A percentile compares a stretch with the other conserved stretches of the same genome.
Evolutionary conservation across 2,888 invertebrate genomes (phyloP).

Genomic region (Acronicta psi): DNA sequence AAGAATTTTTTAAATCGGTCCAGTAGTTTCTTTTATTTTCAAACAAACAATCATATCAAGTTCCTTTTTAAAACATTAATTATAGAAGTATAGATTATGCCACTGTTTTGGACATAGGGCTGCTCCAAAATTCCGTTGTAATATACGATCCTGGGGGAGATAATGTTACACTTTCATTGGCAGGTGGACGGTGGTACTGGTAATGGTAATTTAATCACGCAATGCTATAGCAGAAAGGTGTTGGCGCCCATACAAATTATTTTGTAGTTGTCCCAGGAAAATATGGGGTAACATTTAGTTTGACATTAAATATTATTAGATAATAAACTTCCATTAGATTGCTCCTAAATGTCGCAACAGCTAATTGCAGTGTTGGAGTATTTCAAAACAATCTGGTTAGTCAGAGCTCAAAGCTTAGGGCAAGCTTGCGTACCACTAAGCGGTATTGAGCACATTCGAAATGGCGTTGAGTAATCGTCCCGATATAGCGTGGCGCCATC

Average conservation of each 20-base stretch:
- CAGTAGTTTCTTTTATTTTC: too few relatives aligned
- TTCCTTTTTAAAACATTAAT: too few relatives aligned
- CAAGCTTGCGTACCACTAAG: constrained; percentile 44
- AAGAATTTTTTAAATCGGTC: too few relatives aligned
- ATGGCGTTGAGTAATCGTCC: constrained; percentile 77
- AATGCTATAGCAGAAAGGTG: constrained; percentile 15
- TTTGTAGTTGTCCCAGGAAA: constrained; percentile 1
- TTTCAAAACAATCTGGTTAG: constrained; percentile 51
- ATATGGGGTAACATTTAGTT: not conserved
- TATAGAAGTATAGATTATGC: too few relatives aligned
- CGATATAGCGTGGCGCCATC: constrained; percentile 74
- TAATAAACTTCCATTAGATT: constrained; percentile 13
- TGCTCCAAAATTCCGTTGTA: not conserved
- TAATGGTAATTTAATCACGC: constrained; percentile 20
- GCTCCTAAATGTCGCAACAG: constrained; percentile 22
- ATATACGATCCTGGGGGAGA: constrained; percentile 35
- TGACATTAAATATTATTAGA: constrained; percentile 2
- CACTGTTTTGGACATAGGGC: not conserved
- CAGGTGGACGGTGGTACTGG: constrained; percentile 28
- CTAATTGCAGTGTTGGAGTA: constrained; percentile 34
- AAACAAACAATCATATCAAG: too few relatives aligned
- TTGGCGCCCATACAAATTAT: constrained; percentile 8
- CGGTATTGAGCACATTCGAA: constrained; percentile 40
- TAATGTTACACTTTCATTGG: constrained; percentile 26
- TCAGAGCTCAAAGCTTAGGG: constrained; percentile 48